Base-by-base conservation (phyloP, 1,140 invertebrate species). In the Zophobas morio region DNA sequence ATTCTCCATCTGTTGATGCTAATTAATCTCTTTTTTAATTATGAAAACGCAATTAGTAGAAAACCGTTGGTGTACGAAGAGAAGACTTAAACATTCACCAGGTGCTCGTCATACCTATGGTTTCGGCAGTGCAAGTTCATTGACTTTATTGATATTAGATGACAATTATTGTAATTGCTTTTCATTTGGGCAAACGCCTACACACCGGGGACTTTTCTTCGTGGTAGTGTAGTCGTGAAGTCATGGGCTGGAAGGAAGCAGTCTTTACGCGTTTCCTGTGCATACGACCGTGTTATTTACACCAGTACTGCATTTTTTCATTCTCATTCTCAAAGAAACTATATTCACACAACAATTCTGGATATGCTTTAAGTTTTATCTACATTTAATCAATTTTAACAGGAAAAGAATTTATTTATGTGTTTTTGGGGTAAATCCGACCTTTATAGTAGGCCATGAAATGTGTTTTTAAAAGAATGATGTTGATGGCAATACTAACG, bases 21-120 rank as follows among this genome's bases (percentile, higher is more conserved):
- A 56, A 56, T 56, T 56, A 34, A 56, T 63, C 36, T 39, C 33
- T 6, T 63, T 66, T 66, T 66, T 66, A 66, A 66, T 66, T 66
- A 46, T 36, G 56, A 39, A 46, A 46, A 46, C 3, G 42, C 42
- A 46, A 46, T 46, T 46, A 46, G 49, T 39, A 66, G 42, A 66
- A 66, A 66, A 66, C 39, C 60, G 60, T 42, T 66, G 37, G 37
- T 40, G 39, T 8, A 37, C 42, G 6, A 34, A 8, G 39, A 42
- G 60, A 66, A 66, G 60, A 66, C 60, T n/a, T 42, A 66, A 66
- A 66, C 60, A 40, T 66, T 66, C 60, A 66, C 60, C 60, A 66
- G 60, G 60, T 66, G 60, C 60, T 66, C 39, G 42, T 63, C 39
- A 66, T 66, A 37, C 60, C 60, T 66, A 66, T 39, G 60, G 60